phyloP scores from a whole-genome alignment of 2,797 vertebrate genomes.

The Moxostoma hubbsi region DNA sequence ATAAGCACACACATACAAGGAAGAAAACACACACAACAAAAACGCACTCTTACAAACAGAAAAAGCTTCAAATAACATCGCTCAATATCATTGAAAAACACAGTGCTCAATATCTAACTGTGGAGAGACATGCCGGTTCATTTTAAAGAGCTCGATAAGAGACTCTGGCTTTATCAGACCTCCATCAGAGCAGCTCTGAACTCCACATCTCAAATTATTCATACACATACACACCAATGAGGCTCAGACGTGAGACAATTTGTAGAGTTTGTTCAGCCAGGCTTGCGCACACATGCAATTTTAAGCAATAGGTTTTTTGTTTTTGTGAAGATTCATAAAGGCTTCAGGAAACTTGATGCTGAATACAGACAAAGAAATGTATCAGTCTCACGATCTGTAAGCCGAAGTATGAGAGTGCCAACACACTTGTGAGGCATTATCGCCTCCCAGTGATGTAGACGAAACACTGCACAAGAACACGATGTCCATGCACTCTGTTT shows the following conservation, averaged over 20 bases:
- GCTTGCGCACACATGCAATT: background rate
- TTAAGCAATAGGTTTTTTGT: background rate
- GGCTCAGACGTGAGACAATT: background rate
- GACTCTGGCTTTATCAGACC: constrained; percentile 42
- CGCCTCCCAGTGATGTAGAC: background rate
- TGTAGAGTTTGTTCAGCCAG: background rate
- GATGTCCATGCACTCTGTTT: background rate
- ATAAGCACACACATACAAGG: constrained; percentile 13
- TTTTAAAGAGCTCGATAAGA: constrained; percentile 55
- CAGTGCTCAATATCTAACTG: constrained; percentile 51
- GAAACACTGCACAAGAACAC: background rate
- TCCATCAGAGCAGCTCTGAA: constrained; percentile 34
- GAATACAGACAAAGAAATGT: constrained; percentile 1
- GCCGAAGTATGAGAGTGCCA: background rate
- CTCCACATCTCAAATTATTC: constrained; percentile 11
- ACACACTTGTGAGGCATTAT: background rate
- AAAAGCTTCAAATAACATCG: constrained; percentile 46
- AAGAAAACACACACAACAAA: background rate
- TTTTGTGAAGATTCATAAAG: constrained; percentile 12
- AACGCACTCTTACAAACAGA: constrained; percentile 24
- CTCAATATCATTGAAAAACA: constrained; percentile 58
- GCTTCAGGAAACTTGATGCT: background rate
- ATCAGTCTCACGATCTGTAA: background rate
- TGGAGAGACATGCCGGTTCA: constrained; percentile 53
- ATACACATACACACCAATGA: background rate